Percentiles rank a stretch among this genome's conserved stretches.
phyloP scores from a whole-genome alignment of 2,888 invertebrate species.

The Perdita meconis region DNA sequence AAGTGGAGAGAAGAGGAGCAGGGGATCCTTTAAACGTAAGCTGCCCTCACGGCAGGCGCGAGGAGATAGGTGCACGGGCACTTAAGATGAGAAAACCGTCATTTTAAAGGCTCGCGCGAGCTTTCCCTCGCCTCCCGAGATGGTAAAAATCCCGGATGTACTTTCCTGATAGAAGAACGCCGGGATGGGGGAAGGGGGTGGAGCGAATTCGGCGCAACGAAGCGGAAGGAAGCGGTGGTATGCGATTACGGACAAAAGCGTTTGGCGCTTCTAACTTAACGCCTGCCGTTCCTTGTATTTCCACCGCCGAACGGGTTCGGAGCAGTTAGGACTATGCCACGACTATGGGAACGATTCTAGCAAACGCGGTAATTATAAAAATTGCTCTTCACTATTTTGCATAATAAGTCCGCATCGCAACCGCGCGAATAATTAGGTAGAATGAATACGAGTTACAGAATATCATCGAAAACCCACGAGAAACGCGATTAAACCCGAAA shows the following conservation, averaged over 20 bases:
- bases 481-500: too few species aligned
- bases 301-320: not conserved
- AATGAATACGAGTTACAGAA: too few species aligned
- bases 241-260: constrained; percentile 25
- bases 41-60: constrained; percentile 34
- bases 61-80: constrained; percentile 59
- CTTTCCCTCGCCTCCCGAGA: constrained; percentile 36
- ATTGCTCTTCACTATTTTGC: too few species aligned
- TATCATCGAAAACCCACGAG: too few species aligned
- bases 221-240: constrained; percentile 37
- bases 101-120: constrained; percentile 60
- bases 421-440: too few species aligned
- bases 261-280: constrained; percentile 2
- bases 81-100: constrained; percentile 69
- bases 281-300: not conserved
- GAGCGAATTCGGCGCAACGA: constrained; percentile 1
- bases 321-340: too few species aligned
- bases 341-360: too few species aligned
- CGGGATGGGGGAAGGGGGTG: not conserved
- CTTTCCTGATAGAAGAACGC: constrained; percentile 36
- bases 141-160: constrained; percentile 56
- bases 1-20: not conserved
- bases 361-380: too few species aligned
- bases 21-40: constrained; percentile 51
- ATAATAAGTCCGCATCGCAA: too few species aligned